phyloP scores from a whole-genome alignment of 2,888 invertebrate species.

The Plebejus argus region DNA sequence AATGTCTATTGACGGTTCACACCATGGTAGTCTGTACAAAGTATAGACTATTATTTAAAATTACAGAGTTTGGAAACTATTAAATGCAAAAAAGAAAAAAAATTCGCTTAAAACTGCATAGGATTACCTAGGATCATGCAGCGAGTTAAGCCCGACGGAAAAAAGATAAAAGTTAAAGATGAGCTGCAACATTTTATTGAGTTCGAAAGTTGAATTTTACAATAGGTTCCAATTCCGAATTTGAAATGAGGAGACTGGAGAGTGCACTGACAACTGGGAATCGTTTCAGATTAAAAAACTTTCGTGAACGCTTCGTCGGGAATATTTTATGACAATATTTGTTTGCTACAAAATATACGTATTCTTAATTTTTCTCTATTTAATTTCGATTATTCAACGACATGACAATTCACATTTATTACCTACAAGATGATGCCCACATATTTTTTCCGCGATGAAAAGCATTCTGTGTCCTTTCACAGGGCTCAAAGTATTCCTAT shows the following conservation, averaged over 20 bases:
- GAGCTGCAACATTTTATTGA: constrained; percentile 33
- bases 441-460: too few relatives aligned
- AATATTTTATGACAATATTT: constrained; percentile 16
- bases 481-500: too few relatives aligned
- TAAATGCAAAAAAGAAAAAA: constrained; percentile 3
- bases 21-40: background rate
- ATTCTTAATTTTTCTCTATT: background rate
- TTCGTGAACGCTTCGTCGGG: constrained; percentile 39
- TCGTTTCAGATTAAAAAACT: constrained; percentile 45
- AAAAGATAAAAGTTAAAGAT: constrained; percentile 19
- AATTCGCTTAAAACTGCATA: background rate
- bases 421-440: too few relatives aligned
- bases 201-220: constrained; percentile 35
- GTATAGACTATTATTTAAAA: background rate
- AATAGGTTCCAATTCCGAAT: constrained; percentile 33
- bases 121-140: constrained; percentile 9
- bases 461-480: too few relatives aligned
- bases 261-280: constrained; percentile 41
- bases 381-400: too few relatives aligned
- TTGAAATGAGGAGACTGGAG: constrained; percentile 36
- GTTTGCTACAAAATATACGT: background rate
- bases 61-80: background rate
- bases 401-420: too few relatives aligned
- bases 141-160: constrained; percentile 8
- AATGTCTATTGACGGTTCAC: too few relatives aligned